Evolutionary conservation across 2,888 invertebrate genomes (phyloP).

Genomic region (Eretmocerus hayati): DNA sequence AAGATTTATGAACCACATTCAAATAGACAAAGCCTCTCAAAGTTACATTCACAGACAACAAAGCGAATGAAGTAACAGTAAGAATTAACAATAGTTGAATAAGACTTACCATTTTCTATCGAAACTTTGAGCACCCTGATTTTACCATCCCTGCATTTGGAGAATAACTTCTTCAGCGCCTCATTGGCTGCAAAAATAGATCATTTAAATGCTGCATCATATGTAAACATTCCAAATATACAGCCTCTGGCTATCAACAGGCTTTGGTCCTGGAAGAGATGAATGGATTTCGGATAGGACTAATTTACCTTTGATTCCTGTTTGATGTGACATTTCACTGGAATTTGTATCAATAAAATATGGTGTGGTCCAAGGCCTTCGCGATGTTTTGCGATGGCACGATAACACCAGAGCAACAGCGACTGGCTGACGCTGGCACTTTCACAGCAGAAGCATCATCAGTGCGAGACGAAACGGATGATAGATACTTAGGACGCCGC

Average conservation of each 20-base stretch:
- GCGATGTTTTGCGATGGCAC: no score
- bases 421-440: no score
- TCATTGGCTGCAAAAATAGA: constrained; percentile 62
- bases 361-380: no score
- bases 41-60: neutral
- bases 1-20: constrained; percentile 7
- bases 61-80: neutral
- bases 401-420: no score
- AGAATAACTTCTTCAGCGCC: constrained; percentile 71
- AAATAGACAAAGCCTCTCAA: neutral
- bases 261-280: no score
- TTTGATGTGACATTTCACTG: constrained; percentile 79
- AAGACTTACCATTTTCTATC: constrained; percentile 74
- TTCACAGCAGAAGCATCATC: no score
- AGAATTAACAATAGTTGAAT: neutral
- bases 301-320: constrained; percentile 73
- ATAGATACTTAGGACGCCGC: neutral
- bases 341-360: no score
- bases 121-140: constrained; percentile 74
- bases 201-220: neutral
- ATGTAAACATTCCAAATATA: neutral
- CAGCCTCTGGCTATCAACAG: no score
- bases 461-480: no score
- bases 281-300: neutral
- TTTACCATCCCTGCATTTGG: constrained; percentile 75